Base-by-base conservation (phyloP, 2,113 vertebrate species). In the Campylomormyrus tamandua region DNA sequence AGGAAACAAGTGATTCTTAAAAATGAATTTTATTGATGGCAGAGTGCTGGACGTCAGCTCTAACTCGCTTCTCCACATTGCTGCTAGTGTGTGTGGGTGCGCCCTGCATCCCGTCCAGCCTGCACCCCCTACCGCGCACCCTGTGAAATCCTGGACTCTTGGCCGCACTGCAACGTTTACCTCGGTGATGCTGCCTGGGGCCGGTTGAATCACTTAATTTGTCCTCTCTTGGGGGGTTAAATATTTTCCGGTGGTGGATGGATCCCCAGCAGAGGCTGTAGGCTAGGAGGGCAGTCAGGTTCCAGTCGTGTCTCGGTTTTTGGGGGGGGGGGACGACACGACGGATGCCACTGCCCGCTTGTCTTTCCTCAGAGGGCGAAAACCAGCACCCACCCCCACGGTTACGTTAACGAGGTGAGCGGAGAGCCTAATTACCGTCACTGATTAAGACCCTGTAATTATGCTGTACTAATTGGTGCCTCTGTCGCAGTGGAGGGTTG, bases 381-480 rank as follows among this genome's bases (percentile, higher is more conserved):
- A 84, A 24, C 83, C 17, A 48, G 24, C 45, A 21, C 42, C 83
- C 83, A 21, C 42, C 45, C 21, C 42, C 24, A 84, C 45, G 21
- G 35, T 42, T 19, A 42, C 83, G 6, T n/a, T 46, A 45, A 46
- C 42, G 3, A 84, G 45, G 49, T 42, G 87, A 58, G 31, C 31
- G 52, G 39, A 70, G 42, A 46, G 17, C 31, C 46, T 88, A 70
- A 88, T 70, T 70, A 70, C 58, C 21, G 8, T n/a, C 62, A 74
- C 35, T n/a, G 21, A 27, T 88, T 49, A 48, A 88, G 58, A 74
- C 45, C 42, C 58, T 74, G 45, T 88, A 74, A 88, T 88, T 70
- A 48, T 19, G 52, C 19, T 42, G 21, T 45, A n/a, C 39, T 70
- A 88, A 88, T 74, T 74, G 31, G 35, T 11, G 21, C 39, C 35